Evolutionary conservation across 2,113 vertebrate species (phyloP).

Genomic region (Diglossa brunneiventris): DNA sequence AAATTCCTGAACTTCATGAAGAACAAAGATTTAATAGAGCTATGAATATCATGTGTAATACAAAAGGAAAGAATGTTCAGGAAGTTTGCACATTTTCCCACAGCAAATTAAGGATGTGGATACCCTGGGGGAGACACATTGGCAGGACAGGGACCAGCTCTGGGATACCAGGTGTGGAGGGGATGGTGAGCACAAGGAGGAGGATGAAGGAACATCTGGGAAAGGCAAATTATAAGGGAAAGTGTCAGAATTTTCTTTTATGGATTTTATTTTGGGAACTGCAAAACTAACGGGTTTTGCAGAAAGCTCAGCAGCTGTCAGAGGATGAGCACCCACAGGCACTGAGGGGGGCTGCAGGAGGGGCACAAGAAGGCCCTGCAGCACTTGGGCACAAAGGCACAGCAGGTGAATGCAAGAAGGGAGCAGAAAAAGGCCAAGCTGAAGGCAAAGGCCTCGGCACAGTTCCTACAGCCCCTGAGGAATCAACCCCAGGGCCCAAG

Average conservation of each 20-base stretch:
- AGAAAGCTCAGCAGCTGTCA: no score
- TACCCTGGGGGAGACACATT: not conserved
- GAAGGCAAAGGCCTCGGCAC: no score
- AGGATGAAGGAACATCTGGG: not conserved
- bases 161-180: not conserved
- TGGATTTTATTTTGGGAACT: not conserved
- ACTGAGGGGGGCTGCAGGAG: no score
- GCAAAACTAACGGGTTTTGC: not conserved
- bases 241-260: not conserved
- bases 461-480: no score
- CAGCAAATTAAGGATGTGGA: not conserved
- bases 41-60: not conserved
- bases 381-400: no score
- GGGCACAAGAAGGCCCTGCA: no score
- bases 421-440: no score
- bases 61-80: not conserved
- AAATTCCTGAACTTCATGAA: not conserved
- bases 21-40: not conserved
- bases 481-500: no score
- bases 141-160: not conserved
- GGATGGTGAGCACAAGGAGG: not conserved
- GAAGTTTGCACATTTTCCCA: not conserved
- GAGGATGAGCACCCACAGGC: not conserved
- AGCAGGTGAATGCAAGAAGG: no score
- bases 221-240: not conserved